Evolutionary conservation across 2,113 vertebrate species (phyloP).

Genomic region (Uropsilus gracilis): DNA sequence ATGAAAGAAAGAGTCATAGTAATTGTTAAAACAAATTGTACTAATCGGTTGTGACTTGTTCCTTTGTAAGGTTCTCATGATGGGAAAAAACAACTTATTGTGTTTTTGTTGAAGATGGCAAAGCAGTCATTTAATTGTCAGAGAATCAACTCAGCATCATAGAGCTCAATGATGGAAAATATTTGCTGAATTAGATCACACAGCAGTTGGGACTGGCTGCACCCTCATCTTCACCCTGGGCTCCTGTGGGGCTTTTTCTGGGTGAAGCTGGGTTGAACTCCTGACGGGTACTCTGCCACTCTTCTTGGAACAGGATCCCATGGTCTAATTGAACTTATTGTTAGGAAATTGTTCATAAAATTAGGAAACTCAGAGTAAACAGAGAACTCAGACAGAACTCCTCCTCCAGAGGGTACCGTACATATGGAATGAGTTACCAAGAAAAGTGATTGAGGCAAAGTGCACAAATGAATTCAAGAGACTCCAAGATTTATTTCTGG

Average conservation of each 20-base stretch:
- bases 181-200: constrained; percentile 74
- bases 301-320: constrained; percentile 78
- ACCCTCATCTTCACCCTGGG: neutral
- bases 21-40: constrained; percentile 55
- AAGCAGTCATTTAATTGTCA: constrained; percentile 30
- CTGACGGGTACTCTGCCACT: constrained; percentile 69
- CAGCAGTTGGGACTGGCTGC: neutral
- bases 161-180: constrained; percentile 79
- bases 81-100: constrained; percentile 39
- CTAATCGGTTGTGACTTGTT: constrained; percentile 50
- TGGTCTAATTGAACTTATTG: constrained; percentile 84
- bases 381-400: constrained; percentile 73
- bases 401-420: constrained; percentile 1
- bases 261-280: constrained; percentile 14
- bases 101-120: constrained; percentile 42
- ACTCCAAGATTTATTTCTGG: constrained; percentile 81
- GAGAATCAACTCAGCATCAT: neutral
- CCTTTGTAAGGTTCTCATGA: neutral
- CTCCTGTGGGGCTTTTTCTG: constrained; percentile 12
- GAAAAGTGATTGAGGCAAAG: constrained; percentile 67
- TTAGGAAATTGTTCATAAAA: constrained; percentile 88
- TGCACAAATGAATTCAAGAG: constrained; percentile 83
- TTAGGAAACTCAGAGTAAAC: constrained; percentile 78
- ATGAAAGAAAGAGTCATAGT: neutral
- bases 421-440: constrained; percentile 84